Evolutionary conservation across 2,797 vertebrate genomes (phyloP), one percentile per base, ranked within the genome.

Genomic region (Masticophis lateralis): DNA sequence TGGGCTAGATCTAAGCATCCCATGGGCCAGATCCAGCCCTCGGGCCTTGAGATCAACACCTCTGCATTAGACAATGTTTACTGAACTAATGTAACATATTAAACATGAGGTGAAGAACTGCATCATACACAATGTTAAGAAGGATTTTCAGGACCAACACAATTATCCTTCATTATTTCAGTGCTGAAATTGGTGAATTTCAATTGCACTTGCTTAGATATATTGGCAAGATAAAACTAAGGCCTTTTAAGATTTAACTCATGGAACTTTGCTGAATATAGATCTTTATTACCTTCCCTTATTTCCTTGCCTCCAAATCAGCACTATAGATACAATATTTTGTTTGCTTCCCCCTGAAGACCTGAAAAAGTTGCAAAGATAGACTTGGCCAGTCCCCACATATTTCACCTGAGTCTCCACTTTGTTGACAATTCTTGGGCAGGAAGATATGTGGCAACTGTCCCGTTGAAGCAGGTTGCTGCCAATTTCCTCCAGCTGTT

Each of bases 401-500:
- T 27, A 32, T 20, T 53, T 88, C 91, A 94, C 94, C 53, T 86
- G 74, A 91, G 43, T 91, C 92, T 90, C 28, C 90, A 94, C 16
- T 86, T 22, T 53, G 18, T 22, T 28, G 95, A 60, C 14, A 92
- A 69, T 91, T 86, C 87, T 55, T 92, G 90, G 61, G 47, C 66
- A 90, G 20, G 79, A 88, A 92, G 28, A 5, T 92, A 93, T 79
- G 69, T 92, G 11, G 55, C 22, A 93, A 57, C 8, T 92, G n/a
- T 86, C 91, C 55, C 90, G 63, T 11, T 53, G 56, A 94, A 91
- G 63, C 56, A 93, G 25, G 51, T 93, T 86, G 57, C 47, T 91
- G 56, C 90, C 93, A 93, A 63, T 86, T 53, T 93, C 87, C 69
- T 93, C 87, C 69, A 91, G 69, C 47, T 91, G 69, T n/a, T 93